Evolutionary conservation across 2,888 invertebrate genomes (phyloP).

Genomic region (Gastracanthus pulcherrimus): DNA sequence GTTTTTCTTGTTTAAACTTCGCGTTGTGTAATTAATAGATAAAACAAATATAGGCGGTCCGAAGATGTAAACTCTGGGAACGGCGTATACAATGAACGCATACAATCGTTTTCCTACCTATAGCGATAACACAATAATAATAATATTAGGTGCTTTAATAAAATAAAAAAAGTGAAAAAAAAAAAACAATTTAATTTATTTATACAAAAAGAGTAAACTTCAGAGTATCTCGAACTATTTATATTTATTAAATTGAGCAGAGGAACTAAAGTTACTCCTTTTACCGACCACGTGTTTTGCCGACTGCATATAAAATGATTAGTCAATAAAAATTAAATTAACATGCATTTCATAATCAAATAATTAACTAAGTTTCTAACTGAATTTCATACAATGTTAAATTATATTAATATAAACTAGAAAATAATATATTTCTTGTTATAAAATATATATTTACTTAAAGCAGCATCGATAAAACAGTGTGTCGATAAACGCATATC

Average conservation of each 20-base stretch:
- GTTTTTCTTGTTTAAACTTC: slow-evolving; percentile 61
- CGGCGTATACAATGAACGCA: slow-evolving; percentile 13
- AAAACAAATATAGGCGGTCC: slow-evolving; percentile 12
- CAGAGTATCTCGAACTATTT: slow-evolving; percentile 29
- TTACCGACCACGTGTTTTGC: neutral
- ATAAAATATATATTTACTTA: too few species aligned
- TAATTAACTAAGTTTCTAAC: too few species aligned
- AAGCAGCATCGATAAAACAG: too few species aligned
- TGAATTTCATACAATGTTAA: too few species aligned
- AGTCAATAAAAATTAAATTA: too few species aligned
- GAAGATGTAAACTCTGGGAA: neutral
- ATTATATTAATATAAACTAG: too few species aligned
- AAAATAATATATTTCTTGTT: too few species aligned
- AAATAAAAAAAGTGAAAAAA: slow-evolving; percentile 23
- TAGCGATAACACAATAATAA: slow-evolving; percentile 19
- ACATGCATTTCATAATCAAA: too few species aligned
- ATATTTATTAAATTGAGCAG: neutral
- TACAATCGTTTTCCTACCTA: slow-evolving; percentile 39
- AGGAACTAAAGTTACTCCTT: neutral
- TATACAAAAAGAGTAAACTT: neutral
- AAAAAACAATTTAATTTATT: neutral
- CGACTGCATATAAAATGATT: too few species aligned
- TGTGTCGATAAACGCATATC: too few species aligned
- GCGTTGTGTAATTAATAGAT: slow-evolving; percentile 28
- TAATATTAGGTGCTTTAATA: slow-evolving; percentile 5